phyloP scores from a whole-genome alignment of 2,113 vertebrate species.

The Emberiza fucata region DNA sequence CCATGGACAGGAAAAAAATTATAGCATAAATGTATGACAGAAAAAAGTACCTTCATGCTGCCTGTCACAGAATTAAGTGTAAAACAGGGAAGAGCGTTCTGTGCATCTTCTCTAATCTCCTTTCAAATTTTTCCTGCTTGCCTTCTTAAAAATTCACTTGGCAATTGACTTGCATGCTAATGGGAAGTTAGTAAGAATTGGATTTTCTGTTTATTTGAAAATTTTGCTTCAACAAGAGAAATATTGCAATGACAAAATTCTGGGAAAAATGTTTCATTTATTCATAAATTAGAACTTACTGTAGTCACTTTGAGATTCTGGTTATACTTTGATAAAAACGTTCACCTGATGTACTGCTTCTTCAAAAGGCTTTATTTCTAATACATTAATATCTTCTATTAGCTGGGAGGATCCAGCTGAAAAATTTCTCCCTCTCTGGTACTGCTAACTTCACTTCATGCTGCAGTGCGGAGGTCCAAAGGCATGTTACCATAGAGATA shows the following conservation, averaged over 20 bases:
- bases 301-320: not conserved
- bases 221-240: not conserved
- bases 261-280: not conserved
- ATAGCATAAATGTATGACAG: not conserved
- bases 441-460: not conserved
- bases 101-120: not conserved
- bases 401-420: not conserved
- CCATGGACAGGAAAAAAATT: not conserved
- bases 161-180: not conserved
- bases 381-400: not conserved
- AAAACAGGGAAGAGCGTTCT: not conserved
- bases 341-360: not conserved
- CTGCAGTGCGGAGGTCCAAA: not conserved
- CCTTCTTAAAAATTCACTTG: not conserved
- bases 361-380: not conserved
- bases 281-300: not conserved
- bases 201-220: not conserved
- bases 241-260: not conserved
- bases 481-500: not conserved
- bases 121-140: not conserved
- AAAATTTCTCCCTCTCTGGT: not conserved
- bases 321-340: not conserved
- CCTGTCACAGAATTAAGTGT: accelerated
- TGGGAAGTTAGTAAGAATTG: not conserved
- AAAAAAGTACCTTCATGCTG: not conserved